A percentile compares a stretch with the other conserved stretches of the same genome.
These are phyloP conservation scores for Eucidaris tribuloides DNA, from an alignment of 35 echinoderm and acorn worm species.

Conservation along the genomic window DNA sequence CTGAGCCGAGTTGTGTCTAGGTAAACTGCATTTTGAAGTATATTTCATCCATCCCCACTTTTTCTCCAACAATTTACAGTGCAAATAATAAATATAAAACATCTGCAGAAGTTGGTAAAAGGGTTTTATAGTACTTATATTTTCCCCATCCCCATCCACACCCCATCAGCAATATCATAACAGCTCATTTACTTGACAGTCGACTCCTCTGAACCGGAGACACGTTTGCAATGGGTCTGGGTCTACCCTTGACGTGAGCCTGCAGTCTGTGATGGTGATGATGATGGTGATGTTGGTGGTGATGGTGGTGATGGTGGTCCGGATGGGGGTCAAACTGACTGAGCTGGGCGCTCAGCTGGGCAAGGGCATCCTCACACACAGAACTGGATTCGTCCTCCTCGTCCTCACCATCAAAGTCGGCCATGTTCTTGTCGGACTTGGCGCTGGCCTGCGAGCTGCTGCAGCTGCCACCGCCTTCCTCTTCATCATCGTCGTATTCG, in stretches of 20 bases:
- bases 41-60: too few relatives aligned
- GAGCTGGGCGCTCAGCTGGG: conserved; percentile 56
- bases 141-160: too few relatives aligned
- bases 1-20: too few relatives aligned
- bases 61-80: too few relatives aligned
- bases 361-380: conserved; percentile 51
- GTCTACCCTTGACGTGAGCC: conserved; percentile 12
- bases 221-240: conserved; percentile 20
- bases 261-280: conserved; percentile 5
- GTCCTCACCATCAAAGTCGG: conserved; percentile 85
- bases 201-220: conserved; percentile 42
- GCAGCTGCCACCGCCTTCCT: conserved; percentile 58
- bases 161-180: too few relatives aligned
- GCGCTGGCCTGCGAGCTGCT: conserved; percentile 85
- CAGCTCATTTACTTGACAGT: conserved; percentile 30
- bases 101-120: too few relatives aligned
- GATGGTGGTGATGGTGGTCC: conserved; percentile 29
- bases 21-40: too few relatives aligned
- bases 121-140: too few relatives aligned
- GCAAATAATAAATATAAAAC: too few relatives aligned
- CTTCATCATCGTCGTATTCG: conserved; percentile 36
- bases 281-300: conserved; percentile 42
- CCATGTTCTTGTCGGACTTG: conserved; percentile 90
- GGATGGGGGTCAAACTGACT: conserved; percentile 42
- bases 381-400: conserved; percentile 58